Evolutionary conservation across 2,888 invertebrate genomes (phyloP), one percentile per base, ranked within the genome.

Genomic region (Ectemnius cavifrons): DNA sequence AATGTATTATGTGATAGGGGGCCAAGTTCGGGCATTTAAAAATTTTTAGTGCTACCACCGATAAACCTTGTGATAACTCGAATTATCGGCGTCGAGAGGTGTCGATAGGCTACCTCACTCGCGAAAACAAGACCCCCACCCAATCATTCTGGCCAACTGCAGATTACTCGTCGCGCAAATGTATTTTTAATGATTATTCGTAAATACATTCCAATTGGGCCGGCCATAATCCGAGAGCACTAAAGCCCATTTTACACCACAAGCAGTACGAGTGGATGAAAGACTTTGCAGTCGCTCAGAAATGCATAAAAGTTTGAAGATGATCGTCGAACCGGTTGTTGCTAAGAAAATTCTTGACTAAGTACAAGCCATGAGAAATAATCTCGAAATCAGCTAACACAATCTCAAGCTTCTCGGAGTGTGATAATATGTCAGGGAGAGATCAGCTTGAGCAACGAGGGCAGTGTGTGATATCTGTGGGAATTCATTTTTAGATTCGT

Each of bases 401-500:
- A 23, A 23, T 23, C 23, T 2, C 2, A 23, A 23, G 23, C 23
- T 23, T 23, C 23, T 23, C 23, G 23, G 23, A 23, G 23, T 23
- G 3, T 23, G 23, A 23, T 23, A 23, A 3, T 23, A 23, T 23
- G 23, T 23, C 23, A 2, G 23, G 3, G 23, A 2, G 23, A 23
- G 23, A 23, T 23, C 23, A 2, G 23, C 23, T 8, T 37, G 37
- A 1, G 37, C 0, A 37, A 37, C 1, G 37, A 8, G 37, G 8
- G 37, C 37, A 37, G 37, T 37, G 52, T 52, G 56, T 71, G 67
- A 73, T 66, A 66, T 16, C 47, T 11, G 27, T 6, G 5, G 47
- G 20, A 61, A 64, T 45, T 71, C 11, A 52, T 75, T 67, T 62
- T 37, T 80, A 91, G 91, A 84, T 91, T 91, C 80, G 89, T 91